Evolutionary conservation across 2,888 invertebrate species (phyloP), one percentile per base, ranked within the genome.

Genomic region (Xestia ashworthii): DNA sequence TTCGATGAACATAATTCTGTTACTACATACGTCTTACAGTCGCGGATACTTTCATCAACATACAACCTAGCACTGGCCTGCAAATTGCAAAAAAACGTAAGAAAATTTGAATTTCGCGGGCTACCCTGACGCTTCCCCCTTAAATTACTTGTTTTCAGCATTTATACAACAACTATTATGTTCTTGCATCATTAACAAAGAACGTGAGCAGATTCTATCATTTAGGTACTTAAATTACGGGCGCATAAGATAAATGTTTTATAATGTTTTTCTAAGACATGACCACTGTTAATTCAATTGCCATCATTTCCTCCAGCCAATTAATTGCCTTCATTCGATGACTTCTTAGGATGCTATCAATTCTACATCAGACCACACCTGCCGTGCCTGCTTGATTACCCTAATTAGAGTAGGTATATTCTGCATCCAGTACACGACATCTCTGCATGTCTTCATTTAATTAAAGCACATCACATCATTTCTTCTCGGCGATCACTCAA

Each of bases 361-460:
- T 70, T 58, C 66, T 55, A 22, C 71, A 74, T 78, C 74, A 71
- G 79, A 85, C 86, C 73, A 82, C 86, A 82, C 79, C 22, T 68
- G 71, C 64, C 25, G 62, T 44, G 82, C 3, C 41, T 32, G 32
- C 41, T 68, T 82, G 78, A 85, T 79, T 74, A 77, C 68, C 65
- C 66, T 87, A 78, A 86, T 85, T 86, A 86, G 48, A 66, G 62
- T n/a, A n/a, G n/a, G n/a, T 19, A 68, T 74, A 77, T 78, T 78
- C 62, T 50, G 71, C 72, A 79, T 76, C 83, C 60, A 55, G 50
- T 11, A 65, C 88, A 83, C 80, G 74, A 75, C 68, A 85, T 82
- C 86, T 65, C 14, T 44, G 67, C 80, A 75, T 79, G 73, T 64
- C 62, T 78, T 67, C 60, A 50, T 78, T 71, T 83, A 87, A 87